A percentile compares a stretch with the other conserved stretches of the same genome.
These are phyloP conservation scores for Perizoma affinitatum DNA, from an alignment of 2,888 invertebrate genomes.

Conservation along the genomic window DNA sequence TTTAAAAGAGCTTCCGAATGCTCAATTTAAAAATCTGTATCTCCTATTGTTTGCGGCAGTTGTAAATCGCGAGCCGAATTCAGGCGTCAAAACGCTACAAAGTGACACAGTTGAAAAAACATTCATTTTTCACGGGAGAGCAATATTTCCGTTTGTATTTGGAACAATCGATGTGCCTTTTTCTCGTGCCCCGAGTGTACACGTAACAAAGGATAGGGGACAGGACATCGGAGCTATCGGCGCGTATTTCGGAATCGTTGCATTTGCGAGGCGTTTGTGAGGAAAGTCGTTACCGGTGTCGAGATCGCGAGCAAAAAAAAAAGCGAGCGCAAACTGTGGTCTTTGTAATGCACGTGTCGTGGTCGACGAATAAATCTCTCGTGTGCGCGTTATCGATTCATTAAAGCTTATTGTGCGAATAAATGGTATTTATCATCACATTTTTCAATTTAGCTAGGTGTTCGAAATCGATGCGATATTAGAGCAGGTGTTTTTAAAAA, in stretches of 20 bases:
- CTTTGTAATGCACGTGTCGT: slow-evolving; percentile 55
- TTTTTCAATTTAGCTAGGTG: too few relatives aligned
- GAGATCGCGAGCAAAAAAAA: slow-evolving; percentile 62
- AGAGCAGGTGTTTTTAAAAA: neutral
- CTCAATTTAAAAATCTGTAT: slow-evolving; percentile 48
- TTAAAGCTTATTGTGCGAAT: slow-evolving; percentile 1
- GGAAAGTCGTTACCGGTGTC: slow-evolving; percentile 69
- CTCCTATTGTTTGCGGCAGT: slow-evolving; percentile 36
- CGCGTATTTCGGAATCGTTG: slow-evolving; percentile 61
- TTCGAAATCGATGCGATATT: too few relatives aligned
- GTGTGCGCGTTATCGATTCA: neutral
- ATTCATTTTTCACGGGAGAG: slow-evolving; percentile 62
- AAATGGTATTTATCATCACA: neutral
- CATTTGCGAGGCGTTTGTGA: slow-evolving; percentile 62
- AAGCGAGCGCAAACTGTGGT: slow-evolving; percentile 49
- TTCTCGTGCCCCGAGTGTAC: slow-evolving; percentile 46
- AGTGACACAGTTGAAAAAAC: slow-evolving; percentile 58
- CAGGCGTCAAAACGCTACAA: slow-evolving; percentile 42
- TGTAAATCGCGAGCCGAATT: slow-evolving; percentile 32
- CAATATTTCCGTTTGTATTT: slow-evolving; percentile 71
- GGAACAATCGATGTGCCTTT: slow-evolving; percentile 67
- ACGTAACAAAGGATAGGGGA: slow-evolving; percentile 53
- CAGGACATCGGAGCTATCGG: slow-evolving; percentile 50
- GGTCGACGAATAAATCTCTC: slow-evolving; percentile 26
- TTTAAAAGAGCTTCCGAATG: slow-evolving; percentile 60